Base-by-base conservation (phyloP, 2,888 invertebrate genomes). In the Crioceris asparagi region DNA sequence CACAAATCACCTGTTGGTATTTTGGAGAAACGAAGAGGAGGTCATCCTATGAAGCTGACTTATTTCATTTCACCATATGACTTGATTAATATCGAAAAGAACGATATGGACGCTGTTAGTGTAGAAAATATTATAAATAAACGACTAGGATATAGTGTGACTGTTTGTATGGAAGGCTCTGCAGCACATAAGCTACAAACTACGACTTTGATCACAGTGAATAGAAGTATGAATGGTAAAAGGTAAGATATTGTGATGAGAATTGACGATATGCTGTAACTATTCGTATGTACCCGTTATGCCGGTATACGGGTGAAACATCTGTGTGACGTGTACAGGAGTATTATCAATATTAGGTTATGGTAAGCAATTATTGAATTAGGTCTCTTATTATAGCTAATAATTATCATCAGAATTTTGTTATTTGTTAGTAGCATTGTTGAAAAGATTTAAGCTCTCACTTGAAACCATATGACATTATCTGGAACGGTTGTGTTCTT, bases 11-110 rank as follows among this genome's bases (percentile, higher is more conserved):
- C 88, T 18, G 84, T 94, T 48, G 94, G 94, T 21, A 75, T 88
- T 41, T 69, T 91, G 27, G 78, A 87, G 48, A 83, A 82, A 51
- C 66, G 92, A 33, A 72, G 78, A 53, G 91, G 90, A 59, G 91
- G 90, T 40, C 90, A 92, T 59, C 86, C 94, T 1, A 86, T 94
- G 86, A 85, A 84, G 54, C 67, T 96, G 17, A 92, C 90, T 0
- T 96, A 92, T 63, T 93, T 93, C 62, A 84, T 93, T 3, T 86
- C 90, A 0, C 92, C 93, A 0, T 93, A 92, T 57, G 92, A 93
- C 61, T 69, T 93, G 32, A 69, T 93, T 51, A 85, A 87, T 59
- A 72, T 78, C 51, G 82, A 83, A 42, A 72, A 70, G 38, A 79
- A 79, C 51, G 75, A 78, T 4, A 71, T 83, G 27, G 77, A 82